A percentile compares a stretch with the other conserved stretches of the same genome.
These are phyloP conservation scores for Tryphoninae sp. DNA, from an alignment of 2,888 invertebrate species.

Conservation along the genomic window DNA sequence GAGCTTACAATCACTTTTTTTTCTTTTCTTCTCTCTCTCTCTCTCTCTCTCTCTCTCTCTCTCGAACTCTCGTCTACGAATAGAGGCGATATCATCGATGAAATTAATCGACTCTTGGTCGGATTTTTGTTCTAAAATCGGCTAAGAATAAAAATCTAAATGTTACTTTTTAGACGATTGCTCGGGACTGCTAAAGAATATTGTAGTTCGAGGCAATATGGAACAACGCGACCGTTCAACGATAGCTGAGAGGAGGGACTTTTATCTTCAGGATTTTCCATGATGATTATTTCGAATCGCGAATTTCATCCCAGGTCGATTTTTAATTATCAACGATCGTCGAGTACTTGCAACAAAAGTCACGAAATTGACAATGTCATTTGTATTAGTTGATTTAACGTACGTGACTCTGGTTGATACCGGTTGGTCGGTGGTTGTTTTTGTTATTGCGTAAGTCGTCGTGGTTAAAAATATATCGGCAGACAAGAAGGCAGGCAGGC, in stretches of 20 bases:
- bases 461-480: slow-evolving; percentile 51
- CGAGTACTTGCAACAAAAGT: not conserved
- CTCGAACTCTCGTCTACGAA: not conserved
- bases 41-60: not conserved
- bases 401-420: not conserved
- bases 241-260: slow-evolving; percentile 8
- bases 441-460: slow-evolving; percentile 52
- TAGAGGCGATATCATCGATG: not conserved
- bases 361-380: slow-evolving; percentile 6
- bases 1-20: not conserved
- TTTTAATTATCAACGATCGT: not conserved
- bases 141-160: not conserved
- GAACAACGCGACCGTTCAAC: slow-evolving; percentile 5
- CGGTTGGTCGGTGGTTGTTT: slow-evolving; percentile 52
- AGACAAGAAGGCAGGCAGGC: not conserved
- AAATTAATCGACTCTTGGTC: not conserved
- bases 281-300: slow-evolving; percentile 65
- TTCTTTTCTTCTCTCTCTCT: slow-evolving; percentile 12
- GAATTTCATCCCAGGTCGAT: slow-evolving; percentile 55
- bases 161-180: no score
- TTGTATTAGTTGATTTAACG: not conserved
- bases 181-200: not conserved
- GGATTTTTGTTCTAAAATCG: not conserved
- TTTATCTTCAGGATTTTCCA: slow-evolving; percentile 66
- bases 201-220: not conserved